Base-by-base conservation (phyloP, 2,797 vertebrate species). In the Mionectes olivaceus region DNA sequence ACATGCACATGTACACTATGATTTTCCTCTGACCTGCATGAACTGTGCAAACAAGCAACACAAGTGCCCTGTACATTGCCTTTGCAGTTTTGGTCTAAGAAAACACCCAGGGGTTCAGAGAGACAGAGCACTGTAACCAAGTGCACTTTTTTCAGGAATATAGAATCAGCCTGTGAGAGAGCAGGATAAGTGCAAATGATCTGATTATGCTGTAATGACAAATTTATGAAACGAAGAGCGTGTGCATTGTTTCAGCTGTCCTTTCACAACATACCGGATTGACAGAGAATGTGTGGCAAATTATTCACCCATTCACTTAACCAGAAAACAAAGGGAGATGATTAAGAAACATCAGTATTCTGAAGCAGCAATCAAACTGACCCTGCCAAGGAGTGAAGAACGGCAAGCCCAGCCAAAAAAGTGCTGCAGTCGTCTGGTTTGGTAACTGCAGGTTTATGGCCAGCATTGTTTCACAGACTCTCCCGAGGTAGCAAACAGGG, bases 271-370 rank as follows among this genome's bases (percentile, higher is more conserved):
- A 27, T 30, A 44, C 9, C 35, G 67, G 78, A 71, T 47, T 83
- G 92, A 80, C 9, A 8, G 60, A 60, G 64, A 55, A 74, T 53
- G 56, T 33, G 59, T 74, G 57, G 83, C 56, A 80, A 89, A 95
- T 81, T 75, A 37, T 60, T 80, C 78, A 70, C 68, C 53, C 93
- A n/a, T 57, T 91, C 81, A 68, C 90, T 94, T 97, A 95, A 95
- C 70, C 78, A 71, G 83, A 71, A 94, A 92, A 94, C 96, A 96
- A 97, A 95, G 71, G 50, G 59, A 79, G 74, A 95, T 94, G 90
- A 94, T 95, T 89, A 95, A 92, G 94, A 87, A 94, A 49, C 78
- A 95, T 95, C 93, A 92, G 89, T 44, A 95, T 96, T 92, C 96
- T 57, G 75, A 84, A 95, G 81, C 68, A 84, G 93, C 71, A 60